Percentiles rank a stretch among this genome's conserved stretches.
Conservation (phyloP, 2,888 invertebrate species). For the Sclerodermus sp. region DNA sequence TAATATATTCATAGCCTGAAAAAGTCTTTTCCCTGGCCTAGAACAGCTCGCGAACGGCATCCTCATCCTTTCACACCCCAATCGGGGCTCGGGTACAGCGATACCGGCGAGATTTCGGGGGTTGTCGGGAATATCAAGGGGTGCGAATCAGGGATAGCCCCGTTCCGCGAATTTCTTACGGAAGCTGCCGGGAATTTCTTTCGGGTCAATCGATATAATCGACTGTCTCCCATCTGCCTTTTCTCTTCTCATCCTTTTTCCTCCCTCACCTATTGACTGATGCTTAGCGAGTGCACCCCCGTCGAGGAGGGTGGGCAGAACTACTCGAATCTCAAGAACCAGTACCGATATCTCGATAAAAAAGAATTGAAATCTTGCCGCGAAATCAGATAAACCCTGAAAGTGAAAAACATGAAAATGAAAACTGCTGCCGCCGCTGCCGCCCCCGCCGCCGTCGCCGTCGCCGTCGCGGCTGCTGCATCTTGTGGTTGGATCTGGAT, state of each 20-base stretch:
- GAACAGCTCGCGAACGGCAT: no score
- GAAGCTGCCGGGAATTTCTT: conserved; percentile 32
- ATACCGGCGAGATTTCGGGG: conserved; percentile 15
- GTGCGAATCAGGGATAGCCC: conserved; percentile 9
- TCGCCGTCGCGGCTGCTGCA: no score
- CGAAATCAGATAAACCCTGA: conserved; percentile 39
- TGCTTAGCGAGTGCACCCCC: no score
- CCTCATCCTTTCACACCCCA: neutral
- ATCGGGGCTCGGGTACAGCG: neutral
- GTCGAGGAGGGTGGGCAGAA: no score
- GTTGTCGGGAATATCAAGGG: neutral
- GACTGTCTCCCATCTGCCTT: conserved; percentile 7
- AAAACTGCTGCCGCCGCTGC: no score
- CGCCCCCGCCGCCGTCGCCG: no score
- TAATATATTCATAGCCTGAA: conserved; percentile 54
- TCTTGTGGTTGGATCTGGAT: no score
- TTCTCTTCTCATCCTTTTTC: neutral
- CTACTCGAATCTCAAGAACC: no score
- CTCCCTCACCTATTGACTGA: conserved; percentile 5
- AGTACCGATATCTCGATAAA: conserved; percentile 39
- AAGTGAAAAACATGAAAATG: conserved; percentile 37
- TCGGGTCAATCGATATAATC: conserved; percentile 21
- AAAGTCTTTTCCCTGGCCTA: conserved; percentile 31
- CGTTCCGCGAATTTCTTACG: conserved; percentile 37
- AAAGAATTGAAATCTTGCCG: conserved; percentile 49